Evolutionary conservation across 2,888 invertebrate species (phyloP), one percentile per base, ranked within the genome.

Genomic region (Hermaeophaga mercurialis): DNA sequence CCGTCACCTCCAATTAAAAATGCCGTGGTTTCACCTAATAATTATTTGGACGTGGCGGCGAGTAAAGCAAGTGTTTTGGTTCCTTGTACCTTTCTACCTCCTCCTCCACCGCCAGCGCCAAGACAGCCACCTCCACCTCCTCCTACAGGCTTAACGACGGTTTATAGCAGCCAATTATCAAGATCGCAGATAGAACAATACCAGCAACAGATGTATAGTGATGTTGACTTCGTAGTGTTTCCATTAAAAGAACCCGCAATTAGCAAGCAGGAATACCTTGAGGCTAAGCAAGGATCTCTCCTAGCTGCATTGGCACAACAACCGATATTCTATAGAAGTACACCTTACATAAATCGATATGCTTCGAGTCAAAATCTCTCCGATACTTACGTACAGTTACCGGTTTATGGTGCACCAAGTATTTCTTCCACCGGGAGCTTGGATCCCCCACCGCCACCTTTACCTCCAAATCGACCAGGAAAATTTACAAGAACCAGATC

Each of bases 221-320:
- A 94, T 71, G 91, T 92, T 2, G 94, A 94, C 77, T 94, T 92
- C 71, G 94, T 94, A 5, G 91, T 94, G 74, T 94, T 93, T 72
- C 94, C 94, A 0, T 77, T 93, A 59, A 93, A 93, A 78, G 94
- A 94, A 77, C 93, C 94, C 7, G 88, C 91, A 0, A 84, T 94
- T 39, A 93, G 93, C 62, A 91, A 92, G 73, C 94, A 94, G 75
- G 94, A 94, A 74, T 94, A 94, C 77, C 83, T 92, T 65, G 94
- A 94, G 71, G 91, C 92, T 47, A 94, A 94, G 74, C 85, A 91
- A 70, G 87, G 91, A 3, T 89, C 90, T 31, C 80, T 89, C 9
- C 77, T 87, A 68, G 86, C 85, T 1, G 85, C 85, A 36, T 78
- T 83, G 67, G 83, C 84, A 1, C 81, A 81, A 59, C 86, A 84